Conservation (phyloP, 1,140 invertebrate species). For the Pollicipes pollicipes region DNA sequence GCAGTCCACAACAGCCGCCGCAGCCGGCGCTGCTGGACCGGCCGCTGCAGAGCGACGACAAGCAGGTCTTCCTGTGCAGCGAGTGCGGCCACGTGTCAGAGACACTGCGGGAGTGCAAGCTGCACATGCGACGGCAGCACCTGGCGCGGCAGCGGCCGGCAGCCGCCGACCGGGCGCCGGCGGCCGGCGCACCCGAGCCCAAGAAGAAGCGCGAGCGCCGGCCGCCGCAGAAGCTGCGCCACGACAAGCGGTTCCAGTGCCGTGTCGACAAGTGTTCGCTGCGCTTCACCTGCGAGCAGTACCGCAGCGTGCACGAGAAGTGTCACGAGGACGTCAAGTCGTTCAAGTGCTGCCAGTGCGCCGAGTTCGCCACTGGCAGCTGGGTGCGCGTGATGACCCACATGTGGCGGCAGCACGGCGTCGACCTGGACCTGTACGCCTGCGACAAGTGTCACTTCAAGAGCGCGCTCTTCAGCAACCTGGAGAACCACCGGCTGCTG, state of each 20-base stretch:
- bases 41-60: neutral
- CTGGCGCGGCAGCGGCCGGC: neutral
- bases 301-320: neutral
- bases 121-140: neutral
- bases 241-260: neutral
- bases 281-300: neutral
- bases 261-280: neutral
- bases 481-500: conserved; percentile 47
- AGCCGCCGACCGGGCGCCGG: neutral
- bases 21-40: neutral
- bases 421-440: conserved; percentile 25
- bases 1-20: too few relatives aligned
- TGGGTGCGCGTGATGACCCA: conserved; percentile 26
- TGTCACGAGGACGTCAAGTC: neutral
- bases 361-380: neutral
- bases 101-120: neutral
- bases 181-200: neutral
- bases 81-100: neutral
- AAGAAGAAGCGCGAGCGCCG: neutral
- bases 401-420: conserved; percentile 24
- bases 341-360: neutral
- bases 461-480: conserved; percentile 28
- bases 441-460: conserved; percentile 25
- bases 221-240: neutral
- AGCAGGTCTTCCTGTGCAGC: neutral